These are phyloP conservation scores for Elymnias hypermnestra DNA, from an alignment of 1,140 invertebrate genomes.

Conservation along the genomic window DNA sequence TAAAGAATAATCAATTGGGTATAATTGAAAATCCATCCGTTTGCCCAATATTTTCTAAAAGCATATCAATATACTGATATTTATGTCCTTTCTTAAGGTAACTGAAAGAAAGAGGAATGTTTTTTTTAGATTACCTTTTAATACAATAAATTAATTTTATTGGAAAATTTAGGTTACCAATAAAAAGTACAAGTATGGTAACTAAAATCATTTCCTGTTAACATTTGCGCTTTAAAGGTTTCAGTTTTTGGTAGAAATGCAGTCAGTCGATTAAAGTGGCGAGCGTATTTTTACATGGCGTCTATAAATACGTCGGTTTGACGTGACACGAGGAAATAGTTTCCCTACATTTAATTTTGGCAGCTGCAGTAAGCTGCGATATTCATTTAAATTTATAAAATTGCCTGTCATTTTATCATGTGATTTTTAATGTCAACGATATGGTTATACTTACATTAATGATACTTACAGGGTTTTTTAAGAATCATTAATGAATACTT, in stretches of 20 bases:
- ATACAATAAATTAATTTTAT: too few species aligned
- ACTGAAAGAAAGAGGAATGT: too few species aligned
- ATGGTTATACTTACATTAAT: background rate
- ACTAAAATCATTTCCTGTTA: background rate
- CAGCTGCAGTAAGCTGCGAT: slow-evolving; percentile 7
- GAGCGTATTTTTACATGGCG: slow-evolving; percentile 4
- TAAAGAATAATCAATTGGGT: too few species aligned
- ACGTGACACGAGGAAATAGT: slow-evolving; percentile 21
- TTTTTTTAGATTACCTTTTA: too few species aligned
- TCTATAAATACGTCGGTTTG: slow-evolving; percentile 12
- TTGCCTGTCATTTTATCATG: slow-evolving; percentile 1
- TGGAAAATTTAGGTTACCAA: too few species aligned
- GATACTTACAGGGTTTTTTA: background rate
- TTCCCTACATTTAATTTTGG: slow-evolving; percentile 14
- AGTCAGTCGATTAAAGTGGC: background rate
- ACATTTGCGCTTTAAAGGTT: too few species aligned
- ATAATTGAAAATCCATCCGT: too few species aligned
- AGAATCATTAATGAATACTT: too few species aligned
- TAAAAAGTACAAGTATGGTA: slow-evolving; percentile 6
- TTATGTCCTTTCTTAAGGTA: too few species aligned
- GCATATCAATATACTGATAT: too few species aligned
- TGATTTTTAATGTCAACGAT: background rate
- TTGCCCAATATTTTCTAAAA: too few species aligned
- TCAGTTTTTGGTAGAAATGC: background rate
- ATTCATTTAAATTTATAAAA: slow-evolving; percentile 13